Base-by-base conservation (phyloP, 2,888 invertebrate species). In the Cosmorhoe ocellata region DNA sequence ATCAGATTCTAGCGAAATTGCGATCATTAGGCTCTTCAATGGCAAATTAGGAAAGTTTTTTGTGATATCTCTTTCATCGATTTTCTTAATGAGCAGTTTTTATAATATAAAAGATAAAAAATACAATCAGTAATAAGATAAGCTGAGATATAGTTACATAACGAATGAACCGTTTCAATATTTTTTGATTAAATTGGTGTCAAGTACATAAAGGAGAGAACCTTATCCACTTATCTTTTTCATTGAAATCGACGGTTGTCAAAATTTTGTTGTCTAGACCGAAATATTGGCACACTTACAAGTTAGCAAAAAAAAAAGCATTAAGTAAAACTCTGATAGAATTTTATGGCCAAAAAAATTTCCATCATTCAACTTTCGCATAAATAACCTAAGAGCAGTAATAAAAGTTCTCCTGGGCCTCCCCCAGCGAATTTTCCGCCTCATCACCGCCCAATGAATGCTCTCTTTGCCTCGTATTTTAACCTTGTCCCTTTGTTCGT, bases 391-490 rank as follows among this genome's bases (percentile, higher is more conserved):
- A 34, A 56, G 40, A 54, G 53, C 22, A 28, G 49, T 50, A 61
- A 57, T 60, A 61, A 66, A 61, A 48, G 55, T 51, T 42, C 37
- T 42, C 46, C 36, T 27, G 38, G 36, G 51, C 27, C 44, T 55
- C 62, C 63, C 61, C 55, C 39, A 36, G 51, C 55, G 56, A 63
- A 69, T 76, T 76, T 76, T 75, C 70, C 66, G 57, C 63, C 52
- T 65, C 67, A 72, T 73, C 61, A 52, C 56, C 41, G 36, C 55
- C 51, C 63, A 67, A 67, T 66, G 65, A 66, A 61, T 51, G 49
- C 63, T 56, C 60, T 62, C 59, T 61, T 66, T 65, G 59, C 62
- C 71, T 18, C 22, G 59, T 51, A 44, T 51, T 56, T 66, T 67
- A 69, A 73, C 72, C 72, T 65, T 67, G 34, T 39, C 47, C 55